Evolutionary conservation across 1,140 invertebrate genomes (phyloP).

Genomic region (Philotrypesis tridentata): DNA sequence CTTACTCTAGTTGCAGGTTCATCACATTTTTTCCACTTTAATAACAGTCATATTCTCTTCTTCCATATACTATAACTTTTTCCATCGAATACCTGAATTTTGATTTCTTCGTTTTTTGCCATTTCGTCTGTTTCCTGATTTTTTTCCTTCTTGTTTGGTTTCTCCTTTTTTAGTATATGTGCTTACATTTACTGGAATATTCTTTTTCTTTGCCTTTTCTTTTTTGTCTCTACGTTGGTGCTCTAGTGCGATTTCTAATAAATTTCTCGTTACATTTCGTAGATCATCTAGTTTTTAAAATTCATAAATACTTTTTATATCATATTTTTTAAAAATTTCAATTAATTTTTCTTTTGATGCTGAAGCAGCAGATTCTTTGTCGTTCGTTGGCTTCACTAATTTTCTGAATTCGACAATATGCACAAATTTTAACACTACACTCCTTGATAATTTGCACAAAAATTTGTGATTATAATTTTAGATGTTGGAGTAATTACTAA

Average conservation of each 20-base stretch:
- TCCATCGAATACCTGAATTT: neutral
- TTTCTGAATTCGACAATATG: neutral
- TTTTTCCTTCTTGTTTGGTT: neutral
- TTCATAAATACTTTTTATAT: neutral
- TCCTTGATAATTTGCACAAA: no score
- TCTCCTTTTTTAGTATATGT: no score
- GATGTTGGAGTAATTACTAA: no score
- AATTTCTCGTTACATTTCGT: neutral
- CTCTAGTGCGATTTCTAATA: neutral
- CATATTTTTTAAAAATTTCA: neutral
- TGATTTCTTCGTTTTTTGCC: neutral
- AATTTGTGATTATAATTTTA: no score
- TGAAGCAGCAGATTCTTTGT: neutral
- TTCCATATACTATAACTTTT: no score
- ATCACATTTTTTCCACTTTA: no score
- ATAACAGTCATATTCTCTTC: neutral
- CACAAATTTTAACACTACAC: neutral
- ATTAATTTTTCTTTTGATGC: neutral
- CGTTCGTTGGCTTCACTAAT: neutral
- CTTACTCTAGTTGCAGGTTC: no score
- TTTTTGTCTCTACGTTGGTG: no score
- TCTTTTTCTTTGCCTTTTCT: no score
- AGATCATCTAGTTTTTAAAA: neutral
- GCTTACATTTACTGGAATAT: no score
- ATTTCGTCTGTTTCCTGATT: neutral